Evolutionary conservation across 2,113 vertebrate genomes (phyloP).

Genomic region (Mola mola): DNA sequence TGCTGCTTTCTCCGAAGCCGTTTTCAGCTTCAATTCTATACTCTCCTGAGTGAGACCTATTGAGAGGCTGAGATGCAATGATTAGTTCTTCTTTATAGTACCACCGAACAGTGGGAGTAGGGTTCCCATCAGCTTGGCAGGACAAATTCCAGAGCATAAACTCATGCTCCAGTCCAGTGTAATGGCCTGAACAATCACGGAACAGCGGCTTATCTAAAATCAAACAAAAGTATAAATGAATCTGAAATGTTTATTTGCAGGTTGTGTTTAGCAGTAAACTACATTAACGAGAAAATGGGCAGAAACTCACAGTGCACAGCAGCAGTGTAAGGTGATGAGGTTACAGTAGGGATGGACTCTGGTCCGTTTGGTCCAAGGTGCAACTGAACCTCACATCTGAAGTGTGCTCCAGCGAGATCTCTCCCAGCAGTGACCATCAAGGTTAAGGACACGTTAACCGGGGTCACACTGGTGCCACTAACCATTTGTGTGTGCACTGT

Average conservation of each 20-base stretch:
- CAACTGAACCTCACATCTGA: slow-evolving; percentile 63
- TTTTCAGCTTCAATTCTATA: slow-evolving; percentile 30
- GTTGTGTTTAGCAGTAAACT: background rate
- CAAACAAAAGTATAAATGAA: background rate
- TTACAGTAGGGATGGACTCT: background rate
- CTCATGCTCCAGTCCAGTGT: background rate
- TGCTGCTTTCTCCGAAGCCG: fast-evolving
- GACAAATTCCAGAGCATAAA: slow-evolving; percentile 9
- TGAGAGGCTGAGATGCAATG: slow-evolving; percentile 12
- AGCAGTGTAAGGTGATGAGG: slow-evolving; percentile 1
- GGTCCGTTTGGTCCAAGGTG: slow-evolving; percentile 15
- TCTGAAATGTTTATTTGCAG: background rate
- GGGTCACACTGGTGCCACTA: background rate
- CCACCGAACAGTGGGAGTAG: slow-evolving; percentile 54
- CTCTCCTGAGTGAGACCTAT: slow-evolving; percentile 35
- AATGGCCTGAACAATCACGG: background rate
- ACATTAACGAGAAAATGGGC: background rate
- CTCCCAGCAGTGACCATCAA: background rate
- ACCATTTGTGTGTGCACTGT: background rate
- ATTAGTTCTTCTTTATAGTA: background rate
- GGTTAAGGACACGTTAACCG: background rate
- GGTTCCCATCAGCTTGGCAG: slow-evolving; percentile 55
- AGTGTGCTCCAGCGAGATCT: slow-evolving; percentile 11
- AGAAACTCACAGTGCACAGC: slow-evolving; percentile 56
- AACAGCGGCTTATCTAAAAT: slow-evolving; percentile 44